phyloP scores from a whole-genome alignment of 2,888 invertebrate genomes.

The Acronicta psi region DNA sequence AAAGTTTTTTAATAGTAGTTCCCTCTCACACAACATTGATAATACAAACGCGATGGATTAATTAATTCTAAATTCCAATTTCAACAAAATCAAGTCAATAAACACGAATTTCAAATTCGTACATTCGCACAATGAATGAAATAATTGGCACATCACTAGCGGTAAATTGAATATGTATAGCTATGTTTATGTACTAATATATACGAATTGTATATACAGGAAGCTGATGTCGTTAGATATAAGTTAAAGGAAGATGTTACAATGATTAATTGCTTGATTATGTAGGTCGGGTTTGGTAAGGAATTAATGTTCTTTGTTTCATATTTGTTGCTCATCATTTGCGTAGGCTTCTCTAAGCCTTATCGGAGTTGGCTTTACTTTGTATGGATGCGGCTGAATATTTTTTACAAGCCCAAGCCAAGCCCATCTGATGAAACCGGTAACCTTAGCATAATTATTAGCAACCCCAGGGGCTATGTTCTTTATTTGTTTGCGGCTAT shows the following conservation, averaged over 20 bases:
- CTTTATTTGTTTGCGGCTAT: no score
- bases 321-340: conserved; percentile 8
- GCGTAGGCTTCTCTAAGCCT: not conserved
- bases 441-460: no score
- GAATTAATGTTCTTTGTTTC: conserved; percentile 43
- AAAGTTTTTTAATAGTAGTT: no score
- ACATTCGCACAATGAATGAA: conserved; percentile 12
- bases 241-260: conserved; percentile 53
- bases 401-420: no score
- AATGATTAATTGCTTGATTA: conserved; percentile 57
- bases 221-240: conserved; percentile 69
- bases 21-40: not conserved
- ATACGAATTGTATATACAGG: conserved; percentile 50
- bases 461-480: no score
- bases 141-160: conserved; percentile 33
- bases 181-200: conserved; percentile 14
- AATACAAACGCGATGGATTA: not conserved
- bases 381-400: not conserved
- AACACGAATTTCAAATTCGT: conserved; percentile 11
- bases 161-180: conserved; percentile 14
- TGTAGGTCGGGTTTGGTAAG: conserved; percentile 44
- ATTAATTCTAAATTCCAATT: not conserved
- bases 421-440: no score
- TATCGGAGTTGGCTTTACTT: not conserved
- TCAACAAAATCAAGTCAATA: not conserved